These are phyloP conservation scores for Anomalospiza imberbis DNA, from an alignment of 2,797 vertebrate genomes.

Conservation along the genomic window DNA sequence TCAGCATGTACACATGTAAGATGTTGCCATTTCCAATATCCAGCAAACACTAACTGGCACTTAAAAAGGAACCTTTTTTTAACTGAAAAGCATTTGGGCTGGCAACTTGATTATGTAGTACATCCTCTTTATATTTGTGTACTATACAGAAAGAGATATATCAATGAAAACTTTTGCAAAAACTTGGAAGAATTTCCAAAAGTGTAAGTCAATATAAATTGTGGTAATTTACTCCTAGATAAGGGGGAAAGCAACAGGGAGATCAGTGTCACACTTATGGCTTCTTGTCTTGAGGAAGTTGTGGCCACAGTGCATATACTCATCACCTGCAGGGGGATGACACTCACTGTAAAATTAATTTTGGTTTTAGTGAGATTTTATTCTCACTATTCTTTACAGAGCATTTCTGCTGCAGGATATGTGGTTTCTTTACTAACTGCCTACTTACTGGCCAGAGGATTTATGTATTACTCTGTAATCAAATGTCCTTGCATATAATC, in stretches of 20 bases:
- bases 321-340: neutral
- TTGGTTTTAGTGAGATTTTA: neutral
- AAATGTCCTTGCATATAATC: conserved; percentile 7
- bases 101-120: neutral
- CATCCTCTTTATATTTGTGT: neutral
- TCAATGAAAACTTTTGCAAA: neutral
- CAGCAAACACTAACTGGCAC: neutral
- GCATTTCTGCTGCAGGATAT: neutral
- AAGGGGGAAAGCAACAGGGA: neutral
- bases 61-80: neutral
- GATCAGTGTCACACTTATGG: neutral
- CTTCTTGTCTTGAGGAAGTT: neutral
- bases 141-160: neutral
- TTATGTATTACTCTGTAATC: conserved; percentile 1
- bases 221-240: neutral
- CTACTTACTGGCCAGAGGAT: neutral
- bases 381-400: neutral
- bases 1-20: accelerated
- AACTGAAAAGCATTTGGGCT: neutral
- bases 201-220: neutral
- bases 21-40: neutral
- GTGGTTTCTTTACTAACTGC: neutral
- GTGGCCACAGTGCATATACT: neutral
- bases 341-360: neutral
- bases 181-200: neutral